Evolutionary conservation across 2,888 invertebrate species (phyloP), one percentile per base, ranked within the genome.

Genomic region (Apamea anceps): DNA sequence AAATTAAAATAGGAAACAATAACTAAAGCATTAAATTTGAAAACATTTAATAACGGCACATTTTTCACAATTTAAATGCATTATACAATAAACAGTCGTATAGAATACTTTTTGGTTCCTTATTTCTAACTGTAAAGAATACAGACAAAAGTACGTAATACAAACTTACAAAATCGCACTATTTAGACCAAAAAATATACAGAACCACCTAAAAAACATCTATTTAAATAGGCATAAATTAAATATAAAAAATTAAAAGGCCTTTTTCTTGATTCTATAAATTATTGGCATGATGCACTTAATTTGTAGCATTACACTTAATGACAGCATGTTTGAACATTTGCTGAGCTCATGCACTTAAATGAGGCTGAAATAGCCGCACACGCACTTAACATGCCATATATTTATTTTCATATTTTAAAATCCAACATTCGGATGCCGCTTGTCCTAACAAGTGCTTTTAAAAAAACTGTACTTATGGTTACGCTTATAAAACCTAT

Each of bases 41-140:
- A 84, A 81, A 88, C 86, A 92, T 93, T 91, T 88, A 88, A 76
- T 84, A 81, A 86, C 86, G 79, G 77, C 85, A 87, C 79, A 77
- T 73, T 71, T 70, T 85, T 78, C 28, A 70, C 48, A 75, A 75
- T 81, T 86, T 82, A 87, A 89, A 87, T 83, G 89, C 87, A 90
- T 84, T 82, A 87, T 74, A 85, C 67, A 80, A 75, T 77, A 75
- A 80, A 86, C 82, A 84, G 77, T 87, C 86, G 81, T 77, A 83
- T 77, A 86, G 77, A 82, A 82, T 82, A 82, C 68, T 83, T 48
- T 76, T 82, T 82, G 75, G 80, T 85, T 76, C 74, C 79, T 77
- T 81, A 77, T 37, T 72, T 72, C 72, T 77, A 83, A 18, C 21
- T 60, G 42, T 77, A 74, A 62, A 72, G 0, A 75, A 6, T n/a